Evolutionary conservation across 2,113 vertebrate species (phyloP), one percentile per base, ranked within the genome.

Genomic region (Neoarius graeffei): DNA sequence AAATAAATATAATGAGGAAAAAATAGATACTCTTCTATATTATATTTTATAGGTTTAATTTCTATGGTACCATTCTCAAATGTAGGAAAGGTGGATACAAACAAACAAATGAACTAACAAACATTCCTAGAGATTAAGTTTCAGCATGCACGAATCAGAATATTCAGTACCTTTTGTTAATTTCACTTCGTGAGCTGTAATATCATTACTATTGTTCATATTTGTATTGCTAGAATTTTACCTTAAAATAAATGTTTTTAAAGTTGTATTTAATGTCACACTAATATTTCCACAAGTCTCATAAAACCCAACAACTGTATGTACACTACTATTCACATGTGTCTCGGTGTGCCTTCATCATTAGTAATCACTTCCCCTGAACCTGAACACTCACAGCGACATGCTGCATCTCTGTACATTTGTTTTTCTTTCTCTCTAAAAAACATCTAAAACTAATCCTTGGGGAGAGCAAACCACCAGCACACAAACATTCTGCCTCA

Each of bases 321-420:
- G 1, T 77, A 80, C 25, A 57, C 7, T 14, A 56, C 76, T 80
- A 19, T 80, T 80, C 42, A 66, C 73, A 86, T 59, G 6, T 15
- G 5, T 42, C 59, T 35, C 20, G 10, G 17, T 81, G 54, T 35
- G 30, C 80, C 80, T 20, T 60, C 19, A 64, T 82, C 20, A 0
- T 10, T 54, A 25, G 13, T 56, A 59, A 77, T 81, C 67, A 56
- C 35, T 8, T 80, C 74, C 13, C 30, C 50, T 23, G 20, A 56
- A 52, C 83, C 25, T 48, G 19, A 79, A 76, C 77, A 86, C 62
- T 73, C 17, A 71, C 73, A 87, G 71, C 0, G 42, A 85, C 52
- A 83, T 60, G 80, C 57, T 69, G 13, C 7, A 20, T n/a, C 8
- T 42, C 23, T 56, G 8, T 80, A 80, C 64, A 57, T 77, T 86